Conservation (phyloP, 2,797 vertebrate species). For the Oophaga sylvatica region DNA sequence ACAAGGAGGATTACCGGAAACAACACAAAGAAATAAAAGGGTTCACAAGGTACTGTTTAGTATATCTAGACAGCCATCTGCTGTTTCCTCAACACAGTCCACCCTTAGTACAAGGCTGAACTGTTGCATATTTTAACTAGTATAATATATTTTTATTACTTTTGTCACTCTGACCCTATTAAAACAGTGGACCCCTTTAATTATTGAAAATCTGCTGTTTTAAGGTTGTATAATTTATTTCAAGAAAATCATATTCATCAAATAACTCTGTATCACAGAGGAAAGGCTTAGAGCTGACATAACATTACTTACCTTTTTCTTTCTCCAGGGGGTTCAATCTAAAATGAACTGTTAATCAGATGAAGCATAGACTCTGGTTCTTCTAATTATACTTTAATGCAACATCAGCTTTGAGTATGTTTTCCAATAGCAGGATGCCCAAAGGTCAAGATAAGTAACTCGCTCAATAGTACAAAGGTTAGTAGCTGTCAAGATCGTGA, state of each 20-base stretch:
- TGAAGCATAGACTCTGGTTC: neutral
- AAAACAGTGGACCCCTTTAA: neutral
- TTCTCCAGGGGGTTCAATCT: neutral
- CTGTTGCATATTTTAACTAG: too few species aligned
- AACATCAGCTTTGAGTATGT: conserved; percentile 22
- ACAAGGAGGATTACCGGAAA: too few species aligned
- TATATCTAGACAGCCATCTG: too few species aligned
- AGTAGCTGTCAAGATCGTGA: conserved; percentile 12
- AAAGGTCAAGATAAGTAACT: conserved; percentile 27
- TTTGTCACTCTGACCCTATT: too few species aligned
- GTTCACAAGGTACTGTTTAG: too few species aligned
- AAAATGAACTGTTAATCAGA: conserved; percentile 13
- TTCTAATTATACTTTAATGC: conserved; percentile 49
- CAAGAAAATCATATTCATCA: neutral
- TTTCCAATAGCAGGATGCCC: conserved; percentile 19
- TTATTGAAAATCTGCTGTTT: neutral
- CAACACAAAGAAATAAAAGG: too few species aligned
- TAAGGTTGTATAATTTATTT: neutral
- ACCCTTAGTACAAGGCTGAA: too few species aligned
- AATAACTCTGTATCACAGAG: neutral
- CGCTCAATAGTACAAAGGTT: conserved; percentile 43
- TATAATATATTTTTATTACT: too few species aligned
- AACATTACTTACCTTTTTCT: conserved; percentile 5
- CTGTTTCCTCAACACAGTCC: too few species aligned
- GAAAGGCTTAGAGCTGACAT: neutral